phyloP scores from a whole-genome alignment of 2,797 vertebrate species.

The Borostomias antarcticus region DNA sequence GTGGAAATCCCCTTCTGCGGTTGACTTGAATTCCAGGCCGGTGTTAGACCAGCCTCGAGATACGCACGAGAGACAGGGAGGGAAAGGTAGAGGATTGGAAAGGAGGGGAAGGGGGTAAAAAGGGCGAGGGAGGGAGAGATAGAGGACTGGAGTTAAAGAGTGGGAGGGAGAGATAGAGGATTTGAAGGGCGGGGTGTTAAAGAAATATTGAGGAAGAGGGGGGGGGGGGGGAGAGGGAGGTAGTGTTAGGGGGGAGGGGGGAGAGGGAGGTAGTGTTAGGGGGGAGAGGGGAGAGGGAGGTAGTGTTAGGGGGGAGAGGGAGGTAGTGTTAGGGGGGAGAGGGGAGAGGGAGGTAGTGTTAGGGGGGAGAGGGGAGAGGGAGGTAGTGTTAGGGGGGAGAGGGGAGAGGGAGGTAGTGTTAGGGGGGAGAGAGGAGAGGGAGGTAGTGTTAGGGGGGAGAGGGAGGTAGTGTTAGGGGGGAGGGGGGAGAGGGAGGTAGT shows the following conservation, averaged over 20 bases:
- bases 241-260: not conserved
- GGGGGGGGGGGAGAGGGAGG: not conserved
- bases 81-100: not conserved
- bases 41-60: constrained; percentile 68
- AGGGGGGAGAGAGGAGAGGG: not conserved
- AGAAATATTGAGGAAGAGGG: not conserved
- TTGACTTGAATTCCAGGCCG: constrained; percentile 67
- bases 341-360: not conserved
- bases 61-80: constrained; percentile 40
- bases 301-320: not conserved
- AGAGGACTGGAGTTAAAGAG: no score
- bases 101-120: not conserved
- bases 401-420: no score
- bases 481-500: not conserved
- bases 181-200: no score
- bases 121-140: not conserved
- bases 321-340: not conserved
- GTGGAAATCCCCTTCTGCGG: constrained; percentile 74
- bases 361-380: not conserved
- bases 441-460: not conserved
- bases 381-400: not conserved
- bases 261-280: no score
- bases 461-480: not conserved
- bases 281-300: constrained; percentile 16
- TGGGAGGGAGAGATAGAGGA: constrained; percentile 18